Evolutionary conservation across 92 coral and sea anemone species (phyloP), one percentile per base, ranked within the genome.

Genomic region (Umimayanthus chanpuru): DNA sequence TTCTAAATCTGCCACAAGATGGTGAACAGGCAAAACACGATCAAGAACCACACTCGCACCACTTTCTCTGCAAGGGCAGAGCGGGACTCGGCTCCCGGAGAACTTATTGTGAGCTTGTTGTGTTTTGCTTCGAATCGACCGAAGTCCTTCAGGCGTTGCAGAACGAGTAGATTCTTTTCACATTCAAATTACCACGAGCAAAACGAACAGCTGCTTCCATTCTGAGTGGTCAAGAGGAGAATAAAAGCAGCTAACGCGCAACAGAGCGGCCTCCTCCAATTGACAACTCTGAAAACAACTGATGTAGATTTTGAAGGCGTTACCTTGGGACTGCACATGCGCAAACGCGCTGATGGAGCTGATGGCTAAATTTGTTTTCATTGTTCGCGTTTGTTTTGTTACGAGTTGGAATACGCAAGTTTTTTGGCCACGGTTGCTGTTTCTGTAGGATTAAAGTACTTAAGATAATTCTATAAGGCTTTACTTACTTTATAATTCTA

Each of bases 191-290:
- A 91, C 90, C 91, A 58, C 77, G 50, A 85, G 89, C 90, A 82
- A 92, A 88, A 91, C 88, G 89, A 92, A 89, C 98, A 95, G 98
- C 98, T 95, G 98, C 94, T 83, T 74, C 80, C 93, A 92, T 95
- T 93, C 94, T 95, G 90, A 91, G 93, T 95, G 98, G 98, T 71
- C 88, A 91, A 77, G 55, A 77, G 90, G 70, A 87, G 92, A 94
- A 89, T 82, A 73, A 84, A 77, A 85, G 40, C 81, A 85, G 88
- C 67, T 90, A 87, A 85, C 90, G 66, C 83, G 86, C 90, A 88
- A 92, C 94, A 74, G 86, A 86, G 81, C 61, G 66, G 81, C 89
- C 83, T 89, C 89, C 91, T 49, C 90, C 93, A 77, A 88, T 92
- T 93, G 98, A 91, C 91, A 93, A 89, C 50, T 76, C 90, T 47